Evolutionary conservation across 2,888 invertebrate species (phyloP).

Genomic region (Syrphus vitripennis): DNA sequence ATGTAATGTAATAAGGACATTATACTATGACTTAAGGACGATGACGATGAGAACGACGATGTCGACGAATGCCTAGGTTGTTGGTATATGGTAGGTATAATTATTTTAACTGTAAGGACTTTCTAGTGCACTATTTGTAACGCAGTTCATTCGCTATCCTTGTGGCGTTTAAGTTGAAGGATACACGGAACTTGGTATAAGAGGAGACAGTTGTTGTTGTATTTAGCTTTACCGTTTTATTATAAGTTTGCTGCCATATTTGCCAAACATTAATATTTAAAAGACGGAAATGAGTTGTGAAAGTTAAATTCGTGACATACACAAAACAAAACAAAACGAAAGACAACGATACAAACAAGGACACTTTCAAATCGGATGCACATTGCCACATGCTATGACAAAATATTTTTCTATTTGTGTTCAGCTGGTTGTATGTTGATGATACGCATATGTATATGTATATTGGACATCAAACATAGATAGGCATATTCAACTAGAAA

Average conservation of each 20-base stretch:
- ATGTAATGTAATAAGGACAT: constrained; percentile 45
- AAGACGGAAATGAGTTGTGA: constrained; percentile 47
- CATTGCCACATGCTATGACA: not conserved
- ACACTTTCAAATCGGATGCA: constrained; percentile 18
- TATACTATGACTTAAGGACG: constrained; percentile 32
- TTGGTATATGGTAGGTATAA: not conserved
- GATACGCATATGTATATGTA: not conserved
- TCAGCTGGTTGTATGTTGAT: not conserved
- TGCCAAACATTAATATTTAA: constrained; percentile 54
- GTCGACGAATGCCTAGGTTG: not conserved
- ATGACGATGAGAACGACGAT: not conserved
- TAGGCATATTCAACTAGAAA: not conserved
- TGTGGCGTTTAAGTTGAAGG: constrained; percentile 33
- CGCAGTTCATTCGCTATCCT: constrained; percentile 14
- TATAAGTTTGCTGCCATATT: constrained; percentile 41
- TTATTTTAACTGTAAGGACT: not conserved
- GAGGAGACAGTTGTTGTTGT: constrained; percentile 11
- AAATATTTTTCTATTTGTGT: not conserved
- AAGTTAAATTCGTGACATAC: constrained; percentile 28
- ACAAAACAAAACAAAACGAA: constrained; percentile 3
- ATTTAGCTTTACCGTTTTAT: constrained; percentile 10
- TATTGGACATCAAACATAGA: not conserved
- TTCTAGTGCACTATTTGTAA: not conserved
- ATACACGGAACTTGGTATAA: not conserved
- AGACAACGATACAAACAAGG: constrained; percentile 9